Evolutionary conservation across 2,888 invertebrate species (phyloP).

Genomic region (Scrobipalpa atriplicella): DNA sequence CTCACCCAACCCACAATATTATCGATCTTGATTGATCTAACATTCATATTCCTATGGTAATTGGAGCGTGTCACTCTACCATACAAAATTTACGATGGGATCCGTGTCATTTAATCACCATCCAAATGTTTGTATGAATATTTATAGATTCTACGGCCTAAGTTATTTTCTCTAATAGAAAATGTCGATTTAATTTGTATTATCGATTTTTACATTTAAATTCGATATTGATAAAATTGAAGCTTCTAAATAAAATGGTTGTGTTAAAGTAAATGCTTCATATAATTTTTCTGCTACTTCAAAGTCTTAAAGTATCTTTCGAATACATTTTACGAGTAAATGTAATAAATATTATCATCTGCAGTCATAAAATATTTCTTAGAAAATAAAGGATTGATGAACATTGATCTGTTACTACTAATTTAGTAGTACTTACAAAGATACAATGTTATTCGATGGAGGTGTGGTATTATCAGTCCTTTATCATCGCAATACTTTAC

Average conservation of each 20-base stretch:
- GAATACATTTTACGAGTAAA: too few species aligned
- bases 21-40: background rate
- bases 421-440: too few species aligned
- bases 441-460: too few species aligned
- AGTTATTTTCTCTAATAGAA: background rate
- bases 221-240: background rate
- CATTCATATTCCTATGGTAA: constrained; percentile 16
- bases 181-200: constrained; percentile 2
- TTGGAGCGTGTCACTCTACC: constrained; percentile 6
- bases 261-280: background rate
- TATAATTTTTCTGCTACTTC: too few species aligned
- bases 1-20: background rate
- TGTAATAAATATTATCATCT: too few species aligned
- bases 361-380: too few species aligned
- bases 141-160: background rate
- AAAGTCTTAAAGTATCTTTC: too few species aligned
- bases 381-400: too few species aligned
- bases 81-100: constrained; percentile 16
- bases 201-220: background rate
- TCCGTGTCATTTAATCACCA: constrained; percentile 8
- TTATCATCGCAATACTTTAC: too few species aligned
- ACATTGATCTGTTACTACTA: too few species aligned
- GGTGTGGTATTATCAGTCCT: too few species aligned
- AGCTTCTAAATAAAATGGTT: background rate
- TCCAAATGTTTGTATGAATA: constrained; percentile 17